These are phyloP conservation scores for Vipera latastei DNA, from an alignment of 2,797 vertebrate species.

Conservation along the genomic window DNA sequence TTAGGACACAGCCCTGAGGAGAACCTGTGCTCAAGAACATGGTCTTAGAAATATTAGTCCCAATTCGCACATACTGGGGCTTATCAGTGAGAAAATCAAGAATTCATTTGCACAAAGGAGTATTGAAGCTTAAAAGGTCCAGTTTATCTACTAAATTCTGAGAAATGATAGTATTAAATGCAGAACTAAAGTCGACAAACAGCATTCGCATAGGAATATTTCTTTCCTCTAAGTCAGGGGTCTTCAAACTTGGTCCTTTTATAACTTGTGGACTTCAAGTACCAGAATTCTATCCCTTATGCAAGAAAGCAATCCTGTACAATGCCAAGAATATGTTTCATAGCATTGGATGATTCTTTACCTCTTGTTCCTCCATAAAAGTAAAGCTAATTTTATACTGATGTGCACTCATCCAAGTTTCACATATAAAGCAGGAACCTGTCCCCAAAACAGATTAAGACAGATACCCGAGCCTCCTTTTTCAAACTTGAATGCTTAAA, in stretches of 20 bases:
- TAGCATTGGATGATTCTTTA: not conserved
- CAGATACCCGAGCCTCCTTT: conserved; percentile 22
- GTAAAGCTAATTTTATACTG: not conserved
- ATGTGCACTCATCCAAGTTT: not conserved
- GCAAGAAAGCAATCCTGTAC: not conserved
- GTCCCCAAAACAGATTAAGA: not conserved
- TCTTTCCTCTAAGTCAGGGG: not conserved
- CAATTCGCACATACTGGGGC: not conserved
- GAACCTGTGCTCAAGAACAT: not conserved
- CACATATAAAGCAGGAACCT: not conserved
- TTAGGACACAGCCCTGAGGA: too few relatives aligned
- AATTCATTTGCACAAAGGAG: not conserved
- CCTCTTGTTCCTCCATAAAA: not conserved
- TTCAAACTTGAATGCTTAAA: not conserved
- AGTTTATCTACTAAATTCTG: not conserved
- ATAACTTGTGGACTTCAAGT: too few relatives aligned
- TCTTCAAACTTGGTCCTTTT: too few relatives aligned
- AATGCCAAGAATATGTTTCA: not conserved
- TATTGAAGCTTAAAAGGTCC: not conserved
- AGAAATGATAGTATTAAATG: not conserved
- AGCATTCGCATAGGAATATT: not conserved
- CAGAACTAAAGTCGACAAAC: not conserved
- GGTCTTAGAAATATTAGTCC: not conserved
- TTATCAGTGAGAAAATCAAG: not conserved
- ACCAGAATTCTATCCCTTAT: not conserved